Conservation (phyloP, 2,113 vertebrate species). For the Ardeotis arabs region DNA sequence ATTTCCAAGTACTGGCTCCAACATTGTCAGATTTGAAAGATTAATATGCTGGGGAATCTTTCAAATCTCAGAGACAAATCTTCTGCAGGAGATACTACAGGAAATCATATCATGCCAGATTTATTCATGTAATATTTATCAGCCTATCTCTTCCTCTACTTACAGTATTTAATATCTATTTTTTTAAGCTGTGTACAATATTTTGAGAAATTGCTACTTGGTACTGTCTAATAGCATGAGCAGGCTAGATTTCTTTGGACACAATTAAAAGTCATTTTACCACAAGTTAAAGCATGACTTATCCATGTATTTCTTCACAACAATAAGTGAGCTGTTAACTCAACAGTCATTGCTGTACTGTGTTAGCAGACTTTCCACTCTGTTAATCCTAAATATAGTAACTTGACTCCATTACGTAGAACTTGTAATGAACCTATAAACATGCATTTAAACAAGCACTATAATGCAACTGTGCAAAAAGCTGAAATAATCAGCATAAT, state of each 20-base stretch:
- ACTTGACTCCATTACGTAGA: not conserved
- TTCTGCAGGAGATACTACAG: not conserved
- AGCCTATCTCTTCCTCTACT: not conserved
- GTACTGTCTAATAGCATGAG: not conserved
- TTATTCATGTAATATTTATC: not conserved
- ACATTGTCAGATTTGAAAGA: not conserved
- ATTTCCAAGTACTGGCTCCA: not conserved
- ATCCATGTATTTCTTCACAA: not conserved
- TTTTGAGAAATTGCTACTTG: not conserved
- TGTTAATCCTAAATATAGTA: not conserved
- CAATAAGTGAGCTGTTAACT: not conserved
- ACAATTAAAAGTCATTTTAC: not conserved
- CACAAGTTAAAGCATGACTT: not conserved
- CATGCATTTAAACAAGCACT: not conserved
- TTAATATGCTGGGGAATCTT: constrained; percentile 1
- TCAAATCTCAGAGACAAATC: not conserved
- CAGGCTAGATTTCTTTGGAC: not conserved
- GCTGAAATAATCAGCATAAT: not conserved
- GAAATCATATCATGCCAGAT: not conserved
- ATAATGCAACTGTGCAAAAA: not conserved
- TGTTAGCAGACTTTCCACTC: not conserved
- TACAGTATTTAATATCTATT: not conserved
- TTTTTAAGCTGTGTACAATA: not conserved
- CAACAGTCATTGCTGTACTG: not conserved
- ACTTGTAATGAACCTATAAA: not conserved